Base-by-base conservation (phyloP, 2,113 vertebrate genomes). In the Pedionomus torquatus region DNA sequence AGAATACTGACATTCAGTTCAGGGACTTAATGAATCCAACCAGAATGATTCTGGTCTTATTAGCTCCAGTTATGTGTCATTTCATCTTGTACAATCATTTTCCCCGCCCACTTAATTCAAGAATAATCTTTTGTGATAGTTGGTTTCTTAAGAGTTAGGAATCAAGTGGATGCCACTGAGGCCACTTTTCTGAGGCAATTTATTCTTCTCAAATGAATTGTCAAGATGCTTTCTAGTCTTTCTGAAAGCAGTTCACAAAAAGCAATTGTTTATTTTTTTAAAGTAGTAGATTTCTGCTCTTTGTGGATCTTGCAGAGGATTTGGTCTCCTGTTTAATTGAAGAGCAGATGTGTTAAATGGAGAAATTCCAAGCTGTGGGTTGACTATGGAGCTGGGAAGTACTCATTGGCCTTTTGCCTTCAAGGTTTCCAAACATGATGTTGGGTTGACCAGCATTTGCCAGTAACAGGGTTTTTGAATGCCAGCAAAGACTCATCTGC, bases 281-380 rank as follows among this genome's bases (percentile, higher is more conserved):
- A 66, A 39, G 28, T 18, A 75, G 25, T 89, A 83, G 13, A 49
- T 91, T 96, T 96, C 91, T 96, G 65, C 81, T 95, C 55, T 95
- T 94, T 96, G 80, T 89, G 58, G 85, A 69, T 94, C 93, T 55
- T 88, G 77, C 64, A 94, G 25, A 74, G 69, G 70, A 37, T 92
- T 90, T 96, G 70, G 65, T 76, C 66, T 97, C 77, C 35, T 91
- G 21, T 93, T 93, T 93, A 54, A 76, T 3, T 90, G 70, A 83
- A 95, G 88, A 97, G 8, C 31, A 75, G 80, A 41, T 68, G 21
- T 81, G 20, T 65, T 66, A 79, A 30, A 91, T 68, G 72, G 80
- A 91, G 76, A 93, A 96, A 95, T 90, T 90, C 70, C 75, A 49
- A 11, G 49, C 61, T 39, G 54, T 28, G 55, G 10, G 37, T 28